phyloP scores from a whole-genome alignment of 2,797 vertebrate genomes.

The Labroides dimidiatus region DNA sequence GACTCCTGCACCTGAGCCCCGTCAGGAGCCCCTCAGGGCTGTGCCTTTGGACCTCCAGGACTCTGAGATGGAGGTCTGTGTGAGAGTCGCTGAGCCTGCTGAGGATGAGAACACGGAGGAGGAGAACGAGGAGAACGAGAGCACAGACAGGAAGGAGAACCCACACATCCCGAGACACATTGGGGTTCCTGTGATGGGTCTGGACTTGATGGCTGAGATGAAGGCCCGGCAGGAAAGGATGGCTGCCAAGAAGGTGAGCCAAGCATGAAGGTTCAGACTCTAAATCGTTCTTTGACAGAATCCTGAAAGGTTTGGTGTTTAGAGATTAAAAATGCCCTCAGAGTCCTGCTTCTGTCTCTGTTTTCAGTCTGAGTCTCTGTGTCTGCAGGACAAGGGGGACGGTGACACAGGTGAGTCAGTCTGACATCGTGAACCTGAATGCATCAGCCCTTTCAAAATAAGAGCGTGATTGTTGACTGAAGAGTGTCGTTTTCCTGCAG shows the following conservation, averaged over 20 bases:
- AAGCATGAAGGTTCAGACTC: background rate
- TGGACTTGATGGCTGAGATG: constrained; percentile 94
- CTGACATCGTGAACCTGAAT: too few species aligned
- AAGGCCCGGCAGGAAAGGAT: constrained; percentile 93
- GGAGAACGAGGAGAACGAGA: constrained; percentile 35
- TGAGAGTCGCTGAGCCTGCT: constrained; percentile 61
- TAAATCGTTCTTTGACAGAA: too few species aligned
- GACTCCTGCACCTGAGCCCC: constrained; percentile 55
- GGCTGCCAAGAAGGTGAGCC: constrained; percentile 89
- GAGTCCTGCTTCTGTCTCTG: background rate
- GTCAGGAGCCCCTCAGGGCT: constrained; percentile 54
- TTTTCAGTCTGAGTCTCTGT: constrained; percentile 50
- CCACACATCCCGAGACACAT: constrained; percentile 80
- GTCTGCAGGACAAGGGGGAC: constrained; percentile 46
- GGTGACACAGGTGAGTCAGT: too few species aligned
- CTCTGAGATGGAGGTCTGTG: constrained; percentile 66
- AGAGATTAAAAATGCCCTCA: too few species aligned
- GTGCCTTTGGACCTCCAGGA: constrained; percentile 57
- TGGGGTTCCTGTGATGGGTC: constrained; percentile 91
- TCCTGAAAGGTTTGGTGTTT: too few species aligned
- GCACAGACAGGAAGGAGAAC: constrained; percentile 41
- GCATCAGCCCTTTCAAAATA: too few species aligned
- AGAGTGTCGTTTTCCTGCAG: background rate
- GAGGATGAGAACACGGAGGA: constrained; percentile 76
- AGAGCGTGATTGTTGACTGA: too few species aligned